Evolutionary conservation across 2,797 vertebrate genomes (phyloP).

Genomic region (Amblyraja radiata): DNA sequence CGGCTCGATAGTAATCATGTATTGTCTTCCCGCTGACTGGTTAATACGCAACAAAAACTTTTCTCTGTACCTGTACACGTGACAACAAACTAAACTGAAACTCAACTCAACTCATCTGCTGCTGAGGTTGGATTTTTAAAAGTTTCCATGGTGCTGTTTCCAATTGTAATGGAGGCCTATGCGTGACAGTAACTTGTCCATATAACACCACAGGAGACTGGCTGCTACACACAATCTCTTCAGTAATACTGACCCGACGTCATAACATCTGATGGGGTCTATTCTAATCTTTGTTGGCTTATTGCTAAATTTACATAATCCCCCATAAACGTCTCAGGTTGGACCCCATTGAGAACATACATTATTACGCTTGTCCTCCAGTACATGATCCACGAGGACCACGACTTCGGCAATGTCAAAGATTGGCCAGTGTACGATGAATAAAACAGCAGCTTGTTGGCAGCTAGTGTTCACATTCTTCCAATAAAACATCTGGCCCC

Average conservation of each 20-base stretch:
- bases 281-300: background rate
- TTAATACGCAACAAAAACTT: no score
- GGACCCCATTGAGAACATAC: background rate
- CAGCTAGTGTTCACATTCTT: background rate
- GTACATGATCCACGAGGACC: background rate
- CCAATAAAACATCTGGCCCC: constrained; percentile 21
- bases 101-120: no score
- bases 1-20: no score
- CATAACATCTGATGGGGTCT: background rate
- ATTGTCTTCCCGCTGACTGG: no score
- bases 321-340: background rate
- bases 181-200: background rate
- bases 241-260: background rate
- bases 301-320: background rate
- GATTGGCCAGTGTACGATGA: background rate
- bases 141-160: no score
- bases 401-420: constrained; percentile 3
- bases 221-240: background rate
- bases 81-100: no score
- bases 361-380: background rate
- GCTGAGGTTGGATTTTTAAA: no score
- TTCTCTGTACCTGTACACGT: no score
- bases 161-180: no score
- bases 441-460: constrained; percentile 17
- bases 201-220: background rate